Conservation (phyloP, 2,797 vertebrate genomes). For the Sciurus vulgaris region DNA sequence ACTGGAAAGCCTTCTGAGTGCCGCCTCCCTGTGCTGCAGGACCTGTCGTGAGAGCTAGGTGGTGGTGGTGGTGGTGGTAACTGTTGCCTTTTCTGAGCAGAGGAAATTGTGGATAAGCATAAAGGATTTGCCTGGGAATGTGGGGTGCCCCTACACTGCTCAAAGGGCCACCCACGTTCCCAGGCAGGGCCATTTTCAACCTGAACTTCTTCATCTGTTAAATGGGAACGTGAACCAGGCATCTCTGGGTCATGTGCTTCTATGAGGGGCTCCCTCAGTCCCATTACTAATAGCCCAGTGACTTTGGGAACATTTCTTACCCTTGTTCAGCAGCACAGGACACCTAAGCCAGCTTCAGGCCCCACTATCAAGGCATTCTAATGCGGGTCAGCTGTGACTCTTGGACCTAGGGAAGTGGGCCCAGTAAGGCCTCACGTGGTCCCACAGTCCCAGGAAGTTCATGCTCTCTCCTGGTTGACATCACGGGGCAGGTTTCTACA, state of each 20-base stretch:
- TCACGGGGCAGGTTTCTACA: neutral
- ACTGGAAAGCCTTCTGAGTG: no score
- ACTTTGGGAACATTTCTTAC: neutral
- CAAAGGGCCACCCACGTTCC: no score
- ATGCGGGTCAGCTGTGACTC: neutral
- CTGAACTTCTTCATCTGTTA: neutral
- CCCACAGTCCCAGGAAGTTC: neutral
- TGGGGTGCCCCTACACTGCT: neutral
- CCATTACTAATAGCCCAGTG: neutral
- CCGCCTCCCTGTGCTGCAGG: neutral
- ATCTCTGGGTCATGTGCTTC: neutral
- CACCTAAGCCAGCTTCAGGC: neutral
- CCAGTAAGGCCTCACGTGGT: neutral
- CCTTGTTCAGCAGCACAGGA: neutral
- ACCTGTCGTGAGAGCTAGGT: neutral
- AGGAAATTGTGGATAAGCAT: neutral
- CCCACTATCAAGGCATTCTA: neutral
- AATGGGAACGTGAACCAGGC: neutral
- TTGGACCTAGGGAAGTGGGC: neutral
- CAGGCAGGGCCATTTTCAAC: neutral
- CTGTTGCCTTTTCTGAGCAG: neutral
- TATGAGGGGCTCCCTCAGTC: neutral
- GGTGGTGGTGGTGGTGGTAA: neutral
- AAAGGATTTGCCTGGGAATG: neutral
- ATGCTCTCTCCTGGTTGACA: no score